These are phyloP conservation scores for Bellardia bayeri DNA, from an alignment of 2,888 invertebrate genomes.

Conservation along the genomic window DNA sequence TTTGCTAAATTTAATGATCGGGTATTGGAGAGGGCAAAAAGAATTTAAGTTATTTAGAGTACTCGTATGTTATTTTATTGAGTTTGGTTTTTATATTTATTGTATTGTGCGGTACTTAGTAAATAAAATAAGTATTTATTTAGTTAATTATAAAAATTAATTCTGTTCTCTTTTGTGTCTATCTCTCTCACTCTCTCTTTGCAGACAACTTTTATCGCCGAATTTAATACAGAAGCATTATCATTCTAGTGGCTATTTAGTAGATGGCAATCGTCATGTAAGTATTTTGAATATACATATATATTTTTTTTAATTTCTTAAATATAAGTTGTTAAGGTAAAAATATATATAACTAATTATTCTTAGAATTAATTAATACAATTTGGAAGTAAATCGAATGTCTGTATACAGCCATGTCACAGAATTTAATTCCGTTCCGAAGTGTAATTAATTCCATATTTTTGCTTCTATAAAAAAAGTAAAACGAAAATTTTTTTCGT, in stretches of 20 bases:
- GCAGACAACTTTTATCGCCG: constrained; percentile 96
- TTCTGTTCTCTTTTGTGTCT: constrained; percentile 6
- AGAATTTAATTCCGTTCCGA: too few relatives aligned
- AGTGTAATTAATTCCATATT: too few relatives aligned
- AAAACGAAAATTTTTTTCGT: too few relatives aligned
- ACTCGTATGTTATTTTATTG: background rate
- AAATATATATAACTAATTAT: background rate
- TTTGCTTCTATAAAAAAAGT: too few relatives aligned
- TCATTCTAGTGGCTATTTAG: constrained; percentile 91
- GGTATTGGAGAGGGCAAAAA: background rate
- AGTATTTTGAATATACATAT: constrained; percentile 75
- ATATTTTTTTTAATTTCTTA: background rate
- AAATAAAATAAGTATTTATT: constrained; percentile 43
- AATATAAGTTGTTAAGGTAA: background rate
- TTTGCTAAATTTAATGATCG: background rate
- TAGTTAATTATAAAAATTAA: constrained; percentile 23
- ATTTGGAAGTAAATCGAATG: too few relatives aligned
- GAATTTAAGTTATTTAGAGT: constrained; percentile 30
- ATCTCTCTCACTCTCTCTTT: constrained; percentile 38
- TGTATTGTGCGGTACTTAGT: background rate
- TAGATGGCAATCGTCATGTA: constrained; percentile 84
- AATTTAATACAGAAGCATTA: constrained; percentile 96
- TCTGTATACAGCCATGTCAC: too few relatives aligned
- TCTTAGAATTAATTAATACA: too few relatives aligned
- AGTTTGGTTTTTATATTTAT: constrained; percentile 14